Base-by-base conservation (phyloP, 2,888 invertebrate genomes). In the Sialis lutaria region DNA sequence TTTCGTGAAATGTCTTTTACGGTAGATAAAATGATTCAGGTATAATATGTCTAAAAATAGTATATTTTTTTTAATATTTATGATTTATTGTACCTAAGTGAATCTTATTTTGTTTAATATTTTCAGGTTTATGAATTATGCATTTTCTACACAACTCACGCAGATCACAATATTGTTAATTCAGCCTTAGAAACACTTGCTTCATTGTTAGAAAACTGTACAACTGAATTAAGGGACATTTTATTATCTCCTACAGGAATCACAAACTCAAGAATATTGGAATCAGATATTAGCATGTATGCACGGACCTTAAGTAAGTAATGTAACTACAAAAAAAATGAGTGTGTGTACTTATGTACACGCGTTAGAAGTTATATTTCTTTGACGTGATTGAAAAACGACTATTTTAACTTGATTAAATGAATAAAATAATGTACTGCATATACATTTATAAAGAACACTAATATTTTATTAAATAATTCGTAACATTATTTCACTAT, bases 91-190 rank as follows among this genome's bases (percentile, higher is more conserved):
- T n/a, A n/a, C n/a, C n/a, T n/a, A n/a, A n/a, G n/a, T n/a, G 32
- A 44, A 9, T 30, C n/a, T 22, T n/a, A 4, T 22, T 70, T 45
- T 67, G 9, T 10, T 9, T 5, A 7, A 30, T 72, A 37, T 56
- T 67, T 73, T 52, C 69, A 87, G 79, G 70, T 87, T 33, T 88
- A 84, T 62, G 81, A 85, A 63, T 69, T 86, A 48, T 85, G 83
- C 62, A 64, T 88, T 45, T 69, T 78, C 58, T 83, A 81, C 64
- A 70, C 79, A 48, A 68, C 71, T 31, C 79, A 80, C 55, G 65
- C 68, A 6, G 87, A 92, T 64, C 92, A 93, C 64, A 91, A 91
- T 63, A 77, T 91, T 49, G 79, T 89, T 55, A 91, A 91, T 59
- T 80, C 88, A 1, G 78, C 90, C 12, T 70, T 95, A 60, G 95